phyloP scores from a whole-genome alignment of 2,888 invertebrate species.

The Chironomus tentans region DNA sequence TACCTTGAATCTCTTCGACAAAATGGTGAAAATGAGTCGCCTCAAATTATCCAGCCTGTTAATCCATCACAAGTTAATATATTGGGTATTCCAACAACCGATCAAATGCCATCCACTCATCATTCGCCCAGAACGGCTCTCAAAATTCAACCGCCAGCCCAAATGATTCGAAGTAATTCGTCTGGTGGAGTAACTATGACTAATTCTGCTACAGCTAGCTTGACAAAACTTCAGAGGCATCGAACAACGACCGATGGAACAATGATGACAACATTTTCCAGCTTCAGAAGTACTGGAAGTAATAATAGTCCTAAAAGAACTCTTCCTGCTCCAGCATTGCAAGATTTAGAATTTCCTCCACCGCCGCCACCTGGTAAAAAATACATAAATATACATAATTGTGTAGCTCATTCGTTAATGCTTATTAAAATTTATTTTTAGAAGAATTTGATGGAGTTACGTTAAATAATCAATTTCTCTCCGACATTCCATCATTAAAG shows the following conservation, averaged over 20 bases:
- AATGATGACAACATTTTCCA: conserved; percentile 42
- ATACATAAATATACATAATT: too few species aligned
- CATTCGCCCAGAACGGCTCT: conserved; percentile 57
- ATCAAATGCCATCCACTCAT: conserved; percentile 30
- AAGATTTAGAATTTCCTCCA: conserved; percentile 80
- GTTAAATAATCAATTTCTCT: not conserved
- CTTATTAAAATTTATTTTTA: not conserved
- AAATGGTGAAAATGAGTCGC: conserved; percentile 40
- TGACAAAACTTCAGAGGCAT: conserved; percentile 47
- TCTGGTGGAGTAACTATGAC: conserved; percentile 69
- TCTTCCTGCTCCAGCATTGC: conserved; percentile 51
- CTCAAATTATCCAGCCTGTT: conserved; percentile 32
- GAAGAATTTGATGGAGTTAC: conserved; percentile 33
- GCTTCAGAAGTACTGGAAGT: conserved; percentile 45
- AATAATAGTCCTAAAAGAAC: conserved; percentile 63
- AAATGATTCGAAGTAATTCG: conserved; percentile 85
- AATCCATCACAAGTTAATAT: conserved; percentile 30
- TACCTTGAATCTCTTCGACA: conserved; percentile 88
- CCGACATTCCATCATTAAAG: conserved; percentile 14
- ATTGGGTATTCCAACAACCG: conserved; percentile 30
- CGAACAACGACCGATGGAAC: conserved; percentile 46
- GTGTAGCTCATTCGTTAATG: too few species aligned
- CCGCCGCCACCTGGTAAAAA: conserved; percentile 64
- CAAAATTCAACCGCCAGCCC: conserved; percentile 51
- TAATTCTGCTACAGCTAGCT: conserved; percentile 51